These are phyloP conservation scores for Mesodorylaimus sp. DNA, from an alignment of 2,888 invertebrate genomes.

Conservation along the genomic window DNA sequence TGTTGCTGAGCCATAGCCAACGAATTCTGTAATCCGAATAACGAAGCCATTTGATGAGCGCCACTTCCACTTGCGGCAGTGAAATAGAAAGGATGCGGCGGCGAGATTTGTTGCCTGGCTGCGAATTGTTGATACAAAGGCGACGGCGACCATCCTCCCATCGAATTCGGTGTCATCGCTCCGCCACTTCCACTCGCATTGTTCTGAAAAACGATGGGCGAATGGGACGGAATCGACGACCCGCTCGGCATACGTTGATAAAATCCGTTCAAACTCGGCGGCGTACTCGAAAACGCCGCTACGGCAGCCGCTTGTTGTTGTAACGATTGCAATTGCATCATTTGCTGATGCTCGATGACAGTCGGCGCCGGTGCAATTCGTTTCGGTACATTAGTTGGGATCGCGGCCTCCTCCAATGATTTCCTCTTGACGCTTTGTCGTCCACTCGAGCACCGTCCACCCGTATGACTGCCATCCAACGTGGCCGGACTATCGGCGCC, in stretches of 20 bases:
- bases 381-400: neutral
- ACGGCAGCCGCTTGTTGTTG: neutral
- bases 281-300: neutral
- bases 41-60: too few species aligned
- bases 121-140: neutral
- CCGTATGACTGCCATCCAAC: neutral
- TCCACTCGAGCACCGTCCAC: neutral
- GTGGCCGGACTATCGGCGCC: neutral
- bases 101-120: too few species aligned
- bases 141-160: neutral
- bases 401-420: neutral
- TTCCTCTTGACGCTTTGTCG: neutral
- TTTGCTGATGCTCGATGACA: neutral
- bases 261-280: neutral
- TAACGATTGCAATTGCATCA: neutral
- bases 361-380: neutral
- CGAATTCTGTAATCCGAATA: too few species aligned
- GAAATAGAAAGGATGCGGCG: too few species aligned
- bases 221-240: neutral
- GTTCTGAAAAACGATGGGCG: neutral
- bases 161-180: conserved; percentile 9
- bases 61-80: too few species aligned
- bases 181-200: conserved; percentile 4
- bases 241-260: neutral
- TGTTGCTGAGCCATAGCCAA: neutral